Base-by-base conservation (phyloP, 2,797 vertebrate species). In the Hyperoplus lanceolatus region DNA sequence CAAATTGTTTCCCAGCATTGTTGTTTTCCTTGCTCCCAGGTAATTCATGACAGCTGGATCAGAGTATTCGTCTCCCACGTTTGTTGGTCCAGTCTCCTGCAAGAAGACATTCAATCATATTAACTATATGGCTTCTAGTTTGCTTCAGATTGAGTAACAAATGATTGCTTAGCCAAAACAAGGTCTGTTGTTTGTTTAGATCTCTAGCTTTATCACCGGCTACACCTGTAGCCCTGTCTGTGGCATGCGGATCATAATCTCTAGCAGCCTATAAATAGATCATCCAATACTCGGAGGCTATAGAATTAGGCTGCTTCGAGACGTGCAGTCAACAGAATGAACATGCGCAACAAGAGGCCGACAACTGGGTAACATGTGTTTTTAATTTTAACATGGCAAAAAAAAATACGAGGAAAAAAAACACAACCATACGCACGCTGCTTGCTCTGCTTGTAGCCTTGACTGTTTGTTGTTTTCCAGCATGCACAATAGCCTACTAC, bases 1-100 rank as follows among this genome's bases (percentile, higher is more conserved):
- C 98, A 99, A 99, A 88, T 99, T 97, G 93, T 99, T 99, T 21
- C 98, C 98, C 90, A 97, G 92, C 79, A 96, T 81, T 15, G 84
- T 96, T 75, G 95, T 97, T 94, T 97, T 98, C 4, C 79, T 95
- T 72, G 98, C 98, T 80, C 97, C 98, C 77, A 99, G 91, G 88
- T 97, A 96, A 78, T 77, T 94, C 98, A 99, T 99, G 81, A 99
- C 85, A 62, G 67, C 82, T 48, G 95, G 95, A 85, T 99, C 97
- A 0, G 98, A 98, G 58, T 95, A 87, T 87, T 98, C 97, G 2
- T 99, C 98, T 0, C 98, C 98, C 76, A 99, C 98, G 87, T 97
- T 96, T 59, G 98, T 99, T 66, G 98, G 98, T 7, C 98, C 98
- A 0, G 83, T 96, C 87, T 99, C 98, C 98, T 99, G 11, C 14